phyloP scores from a whole-genome alignment of 2,888 invertebrate genomes.

The Minunthozetes semirufus region DNA sequence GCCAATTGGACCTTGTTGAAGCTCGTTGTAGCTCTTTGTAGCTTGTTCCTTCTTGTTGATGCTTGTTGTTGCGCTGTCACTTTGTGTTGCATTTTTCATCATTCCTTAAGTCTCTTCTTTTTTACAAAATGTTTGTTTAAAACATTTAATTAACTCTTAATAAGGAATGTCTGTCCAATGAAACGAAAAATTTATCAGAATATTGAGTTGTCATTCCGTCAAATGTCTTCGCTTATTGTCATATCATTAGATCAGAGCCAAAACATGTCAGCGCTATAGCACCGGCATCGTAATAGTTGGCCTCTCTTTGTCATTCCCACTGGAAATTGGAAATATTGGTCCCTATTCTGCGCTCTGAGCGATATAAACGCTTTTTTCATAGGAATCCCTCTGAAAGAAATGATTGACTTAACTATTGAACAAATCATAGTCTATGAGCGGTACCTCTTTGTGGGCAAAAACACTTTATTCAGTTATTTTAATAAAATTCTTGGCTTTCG shows the following conservation, averaged over 20 bases:
- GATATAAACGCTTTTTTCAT: neutral
- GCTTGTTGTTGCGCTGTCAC: too few species aligned
- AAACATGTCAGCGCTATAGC: neutral
- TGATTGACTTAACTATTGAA: neutral
- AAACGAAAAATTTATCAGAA: neutral
- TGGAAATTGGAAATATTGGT: neutral
- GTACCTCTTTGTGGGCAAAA: neutral
- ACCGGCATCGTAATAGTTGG: neutral
- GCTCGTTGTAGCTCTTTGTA: too few species aligned
- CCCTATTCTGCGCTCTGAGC: neutral
- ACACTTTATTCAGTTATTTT: neutral
- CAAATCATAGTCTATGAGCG: neutral
- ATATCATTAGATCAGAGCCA: neutral
- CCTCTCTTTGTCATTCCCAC: neutral
- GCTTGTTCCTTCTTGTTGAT: too few species aligned
- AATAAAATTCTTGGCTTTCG: neutral
- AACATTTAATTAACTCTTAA: conserved; percentile 1
- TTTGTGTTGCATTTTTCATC: neutral
- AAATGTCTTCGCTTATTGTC: conserved; percentile 5
- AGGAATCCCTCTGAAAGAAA: neutral
- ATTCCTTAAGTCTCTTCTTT: neutral
- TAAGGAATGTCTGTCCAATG: neutral
- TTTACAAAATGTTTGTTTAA: neutral
- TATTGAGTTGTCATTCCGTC: neutral
- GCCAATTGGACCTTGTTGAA: too few species aligned